Evolutionary conservation across 1,140 invertebrate species (phyloP), one percentile per base, ranked within the genome.

Genomic region (Bombus huntii): DNA sequence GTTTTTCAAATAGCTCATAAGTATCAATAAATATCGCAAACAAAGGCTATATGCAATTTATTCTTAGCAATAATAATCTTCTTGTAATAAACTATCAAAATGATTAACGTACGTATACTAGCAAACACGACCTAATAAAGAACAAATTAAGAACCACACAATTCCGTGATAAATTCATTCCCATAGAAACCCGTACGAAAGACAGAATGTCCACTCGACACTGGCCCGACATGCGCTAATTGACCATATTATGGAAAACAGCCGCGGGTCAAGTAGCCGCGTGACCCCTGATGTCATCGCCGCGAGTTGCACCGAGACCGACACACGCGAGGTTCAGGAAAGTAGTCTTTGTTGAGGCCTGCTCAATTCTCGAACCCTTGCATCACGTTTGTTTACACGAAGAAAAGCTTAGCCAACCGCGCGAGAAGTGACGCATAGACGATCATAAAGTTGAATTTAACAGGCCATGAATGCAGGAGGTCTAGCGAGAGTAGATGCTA

Each of bases 201-300:
- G 77, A 75, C 76, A 74, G 78, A 90, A 85, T 78, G 74, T 42
- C 74, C 79, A 68, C 79, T 83, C 31, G 87, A 57, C 88, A 76
- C 68, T 22, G 79, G 81, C 68, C 74, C 75, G 85, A 88, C 85
- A 77, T 83, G 86, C 73, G 57, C 89, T 91, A 92, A 92, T 92
- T 92, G 91, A 90, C 89, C 89, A 89, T 88, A 92, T 91, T 92
- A 92, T 92, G 91, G 88, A 92, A 92, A 92, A 88, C 88, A 90
- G 89, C 75, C 28, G 65, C 84, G 85, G 91, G 89, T 92, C 88
- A 92, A 92, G 84, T 92, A 91, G 42, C n/a, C 80, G 73, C 71
- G 34, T 44, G 88, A 89, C 85, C 89, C 81, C 77, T 92, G 91
- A 92, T 92, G 91, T 92, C 91, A 92, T 89, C 91, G 86, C 76